phyloP scores from a whole-genome alignment of 2,797 vertebrate genomes.

The Caiman crocodilus region DNA sequence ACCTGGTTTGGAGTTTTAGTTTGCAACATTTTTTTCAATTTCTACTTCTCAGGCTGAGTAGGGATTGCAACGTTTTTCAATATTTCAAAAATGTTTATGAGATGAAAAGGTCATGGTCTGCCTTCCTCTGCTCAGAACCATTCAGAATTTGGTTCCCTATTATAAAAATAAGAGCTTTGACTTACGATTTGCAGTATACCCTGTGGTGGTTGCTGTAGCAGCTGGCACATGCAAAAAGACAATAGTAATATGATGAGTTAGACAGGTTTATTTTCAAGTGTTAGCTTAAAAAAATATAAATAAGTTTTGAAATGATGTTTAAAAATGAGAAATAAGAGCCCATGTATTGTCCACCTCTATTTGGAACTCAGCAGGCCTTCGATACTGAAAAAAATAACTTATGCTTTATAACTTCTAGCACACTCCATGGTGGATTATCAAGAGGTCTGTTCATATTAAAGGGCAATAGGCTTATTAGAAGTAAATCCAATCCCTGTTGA shows the following conservation, averaged over 20 bases:
- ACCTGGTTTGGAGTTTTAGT: not conserved
- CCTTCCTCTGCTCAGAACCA: not conserved
- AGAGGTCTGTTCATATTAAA: too few relatives aligned
- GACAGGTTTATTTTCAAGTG: too few relatives aligned
- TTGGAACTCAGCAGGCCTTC: too few relatives aligned
- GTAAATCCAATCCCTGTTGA: not conserved
- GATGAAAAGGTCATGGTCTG: not conserved
- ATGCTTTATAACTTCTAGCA: too few relatives aligned
- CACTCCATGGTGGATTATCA: too few relatives aligned
- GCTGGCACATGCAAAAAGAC: not conserved
- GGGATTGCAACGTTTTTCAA: not conserved
- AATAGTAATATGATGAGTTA: not conserved
- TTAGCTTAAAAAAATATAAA: too few relatives aligned
- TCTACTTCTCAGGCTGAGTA: not conserved
- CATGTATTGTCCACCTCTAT: too few relatives aligned
- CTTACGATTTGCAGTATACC: not conserved
- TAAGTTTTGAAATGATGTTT: too few relatives aligned
- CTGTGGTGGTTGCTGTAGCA: not conserved
- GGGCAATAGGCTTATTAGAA: not conserved
- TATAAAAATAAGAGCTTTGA: not conserved
- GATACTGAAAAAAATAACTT: too few relatives aligned
- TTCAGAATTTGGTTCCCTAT: not conserved
- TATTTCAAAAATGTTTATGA: not conserved
- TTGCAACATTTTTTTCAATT: not conserved
- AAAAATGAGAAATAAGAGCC: too few relatives aligned